Percentiles rank a stretch among this genome's conserved stretches.
Evolutionary conservation across 2,797 vertebrate species (phyloP).

Genomic region (Hemibagrus guttatus): DNA sequence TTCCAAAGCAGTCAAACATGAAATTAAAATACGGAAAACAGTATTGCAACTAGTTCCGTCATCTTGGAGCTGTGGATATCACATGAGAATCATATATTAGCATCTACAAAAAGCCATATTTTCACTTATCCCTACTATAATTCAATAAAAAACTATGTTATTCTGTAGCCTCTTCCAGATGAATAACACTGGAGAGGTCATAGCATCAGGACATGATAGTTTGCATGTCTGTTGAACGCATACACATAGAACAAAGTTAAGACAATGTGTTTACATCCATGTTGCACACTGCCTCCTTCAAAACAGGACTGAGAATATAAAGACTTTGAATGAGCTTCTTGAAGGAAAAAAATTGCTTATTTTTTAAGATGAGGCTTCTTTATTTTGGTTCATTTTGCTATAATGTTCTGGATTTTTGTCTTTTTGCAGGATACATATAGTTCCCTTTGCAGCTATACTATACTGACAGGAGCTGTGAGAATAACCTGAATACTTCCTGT

Average conservation of each 20-base stretch:
- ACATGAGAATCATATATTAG: neutral
- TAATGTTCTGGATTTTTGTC: neutral
- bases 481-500: neutral
- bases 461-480: neutral
- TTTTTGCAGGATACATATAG: neutral
- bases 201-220: neutral
- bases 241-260: neutral
- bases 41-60: neutral
- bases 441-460: neutral
- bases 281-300: neutral
- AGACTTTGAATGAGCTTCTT: no score
- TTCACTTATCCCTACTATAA: neutral
- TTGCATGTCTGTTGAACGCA: neutral
- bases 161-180: neutral
- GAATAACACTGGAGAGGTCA: neutral
- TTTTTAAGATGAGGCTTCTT: neutral
- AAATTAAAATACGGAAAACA: slow-evolving; percentile 14
- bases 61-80: neutral
- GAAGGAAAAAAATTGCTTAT: no score
- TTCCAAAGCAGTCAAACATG: slow-evolving; percentile 7
- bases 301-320: neutral
- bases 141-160: neutral
- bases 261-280: neutral
- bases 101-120: neutral
- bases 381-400: neutral